phyloP scores from a whole-genome alignment of 2,113 vertebrate species.

The Laticauda colubrina region DNA sequence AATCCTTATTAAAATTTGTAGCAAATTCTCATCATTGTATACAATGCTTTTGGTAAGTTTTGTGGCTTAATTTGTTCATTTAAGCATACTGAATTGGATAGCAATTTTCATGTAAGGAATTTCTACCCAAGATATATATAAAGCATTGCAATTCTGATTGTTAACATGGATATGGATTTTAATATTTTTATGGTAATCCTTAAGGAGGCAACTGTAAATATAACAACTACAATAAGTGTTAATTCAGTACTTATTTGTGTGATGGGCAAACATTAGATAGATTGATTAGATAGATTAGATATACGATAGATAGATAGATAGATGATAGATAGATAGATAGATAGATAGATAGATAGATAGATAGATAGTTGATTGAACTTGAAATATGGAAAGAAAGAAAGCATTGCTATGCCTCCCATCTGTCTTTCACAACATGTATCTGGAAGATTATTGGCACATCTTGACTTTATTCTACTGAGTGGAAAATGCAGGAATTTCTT shows the following conservation, averaged over 20 bases:
- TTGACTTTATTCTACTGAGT: not conserved
- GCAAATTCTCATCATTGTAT: not conserved
- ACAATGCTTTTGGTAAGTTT: not conserved
- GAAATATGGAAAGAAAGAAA: not conserved
- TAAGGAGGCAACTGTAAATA: conserved; percentile 15
- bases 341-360: not conserved
- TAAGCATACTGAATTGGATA: not conserved
- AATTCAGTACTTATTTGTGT: not conserved
- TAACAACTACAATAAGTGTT: conserved; percentile 3
- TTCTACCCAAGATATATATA: not conserved
- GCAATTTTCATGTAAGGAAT: not conserved
- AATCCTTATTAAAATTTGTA: not conserved
- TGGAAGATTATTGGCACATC: not conserved
- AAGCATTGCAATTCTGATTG: not conserved
- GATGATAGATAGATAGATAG: not conserved
- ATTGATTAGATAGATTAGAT: not conserved
- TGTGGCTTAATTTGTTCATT: not conserved
- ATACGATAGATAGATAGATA: no score
- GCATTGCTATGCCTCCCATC: no score
- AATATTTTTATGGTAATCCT: conserved; percentile 19
- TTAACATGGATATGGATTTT: conserved; percentile 19
- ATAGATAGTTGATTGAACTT: not conserved
- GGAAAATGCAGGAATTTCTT: not conserved
- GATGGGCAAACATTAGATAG: not conserved
- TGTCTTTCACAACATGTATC: not conserved